phyloP scores from a whole-genome alignment of 2,888 invertebrate species.

The Tineola bisselliella region DNA sequence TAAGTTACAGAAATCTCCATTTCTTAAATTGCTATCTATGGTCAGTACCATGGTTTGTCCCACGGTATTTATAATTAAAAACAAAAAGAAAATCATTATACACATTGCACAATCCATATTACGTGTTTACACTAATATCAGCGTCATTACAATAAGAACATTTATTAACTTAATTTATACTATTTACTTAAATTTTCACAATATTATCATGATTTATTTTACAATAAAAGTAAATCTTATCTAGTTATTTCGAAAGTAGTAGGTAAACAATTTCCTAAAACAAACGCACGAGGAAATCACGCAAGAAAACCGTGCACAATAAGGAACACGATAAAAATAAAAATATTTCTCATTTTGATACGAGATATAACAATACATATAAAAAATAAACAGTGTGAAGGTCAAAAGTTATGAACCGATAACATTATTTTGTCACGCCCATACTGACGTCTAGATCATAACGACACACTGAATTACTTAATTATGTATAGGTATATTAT shows the following conservation, averaged over 20 bases:
- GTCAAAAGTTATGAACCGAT: neutral
- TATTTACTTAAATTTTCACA: neutral
- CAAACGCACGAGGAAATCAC: neutral
- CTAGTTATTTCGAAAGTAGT: neutral
- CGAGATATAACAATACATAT: neutral
- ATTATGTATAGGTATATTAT: too few relatives aligned
- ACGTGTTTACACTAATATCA: too few relatives aligned
- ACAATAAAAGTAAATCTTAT: too few relatives aligned
- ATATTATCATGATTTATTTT: neutral
- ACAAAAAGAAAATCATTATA: too few relatives aligned
- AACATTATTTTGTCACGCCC: neutral
- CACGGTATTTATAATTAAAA: too few relatives aligned
- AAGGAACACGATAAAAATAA: neutral
- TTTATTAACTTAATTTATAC: too few relatives aligned
- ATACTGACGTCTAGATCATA: neutral
- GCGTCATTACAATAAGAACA: too few relatives aligned
- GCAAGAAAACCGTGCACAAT: slow-evolving; percentile 18
- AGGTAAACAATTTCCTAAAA: neutral
- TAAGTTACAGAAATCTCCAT: too few relatives aligned
- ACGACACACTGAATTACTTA: neutral
- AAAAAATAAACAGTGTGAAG: neutral
- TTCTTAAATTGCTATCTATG: too few relatives aligned
- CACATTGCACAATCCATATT: too few relatives aligned
- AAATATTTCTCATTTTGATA: neutral
- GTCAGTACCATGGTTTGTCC: too few relatives aligned